phyloP scores from a whole-genome alignment of 2,888 invertebrate genomes.

The Macrophya alboannulata region DNA sequence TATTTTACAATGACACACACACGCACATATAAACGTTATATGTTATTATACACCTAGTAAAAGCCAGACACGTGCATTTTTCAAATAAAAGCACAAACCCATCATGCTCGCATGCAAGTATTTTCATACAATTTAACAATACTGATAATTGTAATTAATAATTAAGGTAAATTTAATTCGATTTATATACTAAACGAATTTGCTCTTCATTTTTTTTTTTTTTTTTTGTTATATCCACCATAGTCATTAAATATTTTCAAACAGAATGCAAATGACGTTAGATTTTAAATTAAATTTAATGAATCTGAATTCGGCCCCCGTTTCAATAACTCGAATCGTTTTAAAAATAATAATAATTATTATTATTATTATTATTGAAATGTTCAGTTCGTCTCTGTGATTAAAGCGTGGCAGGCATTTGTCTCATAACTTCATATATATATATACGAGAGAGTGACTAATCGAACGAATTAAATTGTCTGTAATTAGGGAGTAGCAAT shows the following conservation, averaged over 20 bases:
- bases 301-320: too few species aligned
- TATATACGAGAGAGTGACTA: neutral
- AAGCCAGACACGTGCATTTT: conserved; percentile 42
- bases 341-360: neutral
- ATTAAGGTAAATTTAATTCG: neutral
- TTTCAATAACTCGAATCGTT: neutral
- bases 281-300: neutral
- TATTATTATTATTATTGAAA: neutral
- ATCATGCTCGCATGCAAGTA: conserved; percentile 40
- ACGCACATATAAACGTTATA: neutral
- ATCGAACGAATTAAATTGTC: conserved; percentile 7
- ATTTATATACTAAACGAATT: neutral
- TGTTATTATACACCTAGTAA: conserved; percentile 16
- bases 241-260: neutral
- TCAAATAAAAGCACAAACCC: conserved; percentile 42
- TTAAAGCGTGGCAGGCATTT: neutral
- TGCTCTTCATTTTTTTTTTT: neutral
- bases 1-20: conserved; percentile 47
- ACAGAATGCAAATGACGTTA: neutral
- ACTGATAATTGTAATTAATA: neutral
- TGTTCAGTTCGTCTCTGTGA: neutral
- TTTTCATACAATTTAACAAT: neutral
- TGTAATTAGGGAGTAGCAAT: conserved; percentile 8
- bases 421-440: neutral
- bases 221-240: neutral